Conservation (phyloP, 30 jellyfish, hydroid and myxozoan species). For the Catostylus mosaicus region DNA sequence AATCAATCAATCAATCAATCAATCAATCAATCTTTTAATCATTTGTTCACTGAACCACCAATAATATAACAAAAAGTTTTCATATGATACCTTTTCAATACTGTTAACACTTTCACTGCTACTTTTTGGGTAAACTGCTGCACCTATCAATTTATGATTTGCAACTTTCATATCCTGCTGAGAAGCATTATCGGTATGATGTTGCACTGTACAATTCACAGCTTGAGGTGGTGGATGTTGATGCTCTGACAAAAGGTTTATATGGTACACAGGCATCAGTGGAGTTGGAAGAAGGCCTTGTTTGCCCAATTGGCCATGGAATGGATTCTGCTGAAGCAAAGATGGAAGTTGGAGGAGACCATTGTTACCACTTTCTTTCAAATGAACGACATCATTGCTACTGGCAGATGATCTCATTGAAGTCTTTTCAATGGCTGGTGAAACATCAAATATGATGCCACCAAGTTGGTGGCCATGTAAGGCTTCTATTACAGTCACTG, state of each 20-base stretch:
- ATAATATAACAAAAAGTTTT: too few relatives aligned
- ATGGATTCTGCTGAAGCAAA: background rate
- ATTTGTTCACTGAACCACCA: too few relatives aligned
- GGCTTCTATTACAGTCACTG: constrained; percentile 9
- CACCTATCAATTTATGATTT: background rate
- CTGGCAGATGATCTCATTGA: background rate
- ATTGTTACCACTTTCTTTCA: background rate
- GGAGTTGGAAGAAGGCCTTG: constrained; percentile 43
- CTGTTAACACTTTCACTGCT: background rate
- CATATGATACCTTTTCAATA: background rate
- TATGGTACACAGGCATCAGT: background rate
- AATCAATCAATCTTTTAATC: too few relatives aligned
- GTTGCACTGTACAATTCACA: background rate
- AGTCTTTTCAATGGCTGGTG: constrained; percentile 30
- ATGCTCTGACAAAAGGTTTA: background rate
- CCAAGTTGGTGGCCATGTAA: background rate
- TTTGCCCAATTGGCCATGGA: background rate
- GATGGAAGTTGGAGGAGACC: background rate
- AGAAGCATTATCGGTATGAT: background rate
- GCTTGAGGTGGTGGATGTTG: background rate
- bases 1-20: too few relatives aligned
- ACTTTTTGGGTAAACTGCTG: background rate
- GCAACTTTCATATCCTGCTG: background rate
- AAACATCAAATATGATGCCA: constrained; percentile 15
- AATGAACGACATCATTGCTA: background rate